These are phyloP conservation scores for Cydia amplana DNA, from an alignment of 1,140 invertebrate genomes.

Conservation along the genomic window DNA sequence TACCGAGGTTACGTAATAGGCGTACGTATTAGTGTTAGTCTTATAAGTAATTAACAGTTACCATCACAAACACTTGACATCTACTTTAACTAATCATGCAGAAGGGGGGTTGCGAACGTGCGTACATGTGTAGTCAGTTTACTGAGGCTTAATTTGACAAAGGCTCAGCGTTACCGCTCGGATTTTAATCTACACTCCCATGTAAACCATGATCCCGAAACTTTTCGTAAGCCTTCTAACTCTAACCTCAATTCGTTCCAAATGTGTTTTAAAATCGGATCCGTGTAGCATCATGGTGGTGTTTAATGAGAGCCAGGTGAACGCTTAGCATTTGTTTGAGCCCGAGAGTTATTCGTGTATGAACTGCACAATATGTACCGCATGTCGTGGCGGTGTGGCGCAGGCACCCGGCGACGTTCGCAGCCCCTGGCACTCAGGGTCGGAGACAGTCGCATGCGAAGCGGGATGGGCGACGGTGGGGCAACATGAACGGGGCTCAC, in stretches of 20 bases:
- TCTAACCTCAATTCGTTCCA: conserved; percentile 14
- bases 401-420: conserved; percentile 67
- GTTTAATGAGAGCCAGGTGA: conserved; percentile 24
- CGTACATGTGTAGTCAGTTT: conserved; percentile 54
- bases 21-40: conserved; percentile 13
- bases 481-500: conserved; percentile 79
- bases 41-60: conserved; percentile 39
- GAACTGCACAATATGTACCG: conserved; percentile 60
- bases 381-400: conserved; percentile 56
- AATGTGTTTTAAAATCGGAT: conserved; percentile 7
- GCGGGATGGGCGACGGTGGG: conserved; percentile 78
- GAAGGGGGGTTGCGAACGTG: conserved; percentile 76
- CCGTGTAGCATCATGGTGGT: background rate
- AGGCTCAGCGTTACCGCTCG: conserved; percentile 46
- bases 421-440: conserved; percentile 73
- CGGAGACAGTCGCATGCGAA: conserved; percentile 78
- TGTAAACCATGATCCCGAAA: conserved; percentile 28
- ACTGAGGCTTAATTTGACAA: conserved; percentile 50
- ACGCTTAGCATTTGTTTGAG: conserved; percentile 46
- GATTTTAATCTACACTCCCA: conserved; percentile 16
- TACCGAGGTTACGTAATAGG: conserved; percentile 3
- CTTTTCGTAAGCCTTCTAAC: conserved; percentile 19
- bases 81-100: conserved; percentile 71
- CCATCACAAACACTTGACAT: conserved; percentile 67
- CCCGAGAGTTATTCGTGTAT: conserved; percentile 43